Evolutionary conservation across 1,140 invertebrate species (phyloP).

Genomic region (Thaumetopoea pityocampa): DNA sequence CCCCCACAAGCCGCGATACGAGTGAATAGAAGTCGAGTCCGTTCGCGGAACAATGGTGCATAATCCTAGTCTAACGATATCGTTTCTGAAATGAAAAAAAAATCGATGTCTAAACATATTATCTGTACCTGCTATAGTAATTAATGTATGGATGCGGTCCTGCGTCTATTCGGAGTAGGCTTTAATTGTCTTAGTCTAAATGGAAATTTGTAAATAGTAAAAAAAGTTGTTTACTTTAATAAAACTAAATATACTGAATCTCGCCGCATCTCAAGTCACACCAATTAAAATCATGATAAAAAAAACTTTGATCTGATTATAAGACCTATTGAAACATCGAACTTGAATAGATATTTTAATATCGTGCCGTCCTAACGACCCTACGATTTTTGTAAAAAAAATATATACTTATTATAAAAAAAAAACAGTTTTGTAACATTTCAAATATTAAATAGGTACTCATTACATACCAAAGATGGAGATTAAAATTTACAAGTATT

Average conservation of each 20-base stretch:
- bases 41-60: constrained; percentile 66
- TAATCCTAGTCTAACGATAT: constrained; percentile 65
- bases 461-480: constrained; percentile 72
- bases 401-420: constrained; percentile 73
- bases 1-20: constrained; percentile 16
- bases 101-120: constrained; percentile 67
- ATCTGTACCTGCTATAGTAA: constrained; percentile 71
- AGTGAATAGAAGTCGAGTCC: constrained; percentile 32
- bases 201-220: constrained; percentile 73
- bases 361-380: constrained; percentile 75
- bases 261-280: constrained; percentile 50
- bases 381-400: constrained; percentile 75
- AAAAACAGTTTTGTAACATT: constrained; percentile 74
- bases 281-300: constrained; percentile 29
- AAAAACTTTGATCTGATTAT: constrained; percentile 46
- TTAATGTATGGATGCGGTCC: constrained; percentile 73
- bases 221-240: constrained; percentile 56
- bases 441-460: constrained; percentile 74
- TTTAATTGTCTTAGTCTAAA: constrained; percentile 75
- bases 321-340: constrained; percentile 71
- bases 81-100: constrained; percentile 39
- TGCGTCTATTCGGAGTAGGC: constrained; percentile 73
- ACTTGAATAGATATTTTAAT: constrained; percentile 72
- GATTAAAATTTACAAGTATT: constrained; percentile 75
- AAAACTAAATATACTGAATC: constrained; percentile 42